Percentiles rank a stretch among this genome's conserved stretches.
Conservation (phyloP, 2,888 invertebrate species). For the Xanthia togata region DNA sequence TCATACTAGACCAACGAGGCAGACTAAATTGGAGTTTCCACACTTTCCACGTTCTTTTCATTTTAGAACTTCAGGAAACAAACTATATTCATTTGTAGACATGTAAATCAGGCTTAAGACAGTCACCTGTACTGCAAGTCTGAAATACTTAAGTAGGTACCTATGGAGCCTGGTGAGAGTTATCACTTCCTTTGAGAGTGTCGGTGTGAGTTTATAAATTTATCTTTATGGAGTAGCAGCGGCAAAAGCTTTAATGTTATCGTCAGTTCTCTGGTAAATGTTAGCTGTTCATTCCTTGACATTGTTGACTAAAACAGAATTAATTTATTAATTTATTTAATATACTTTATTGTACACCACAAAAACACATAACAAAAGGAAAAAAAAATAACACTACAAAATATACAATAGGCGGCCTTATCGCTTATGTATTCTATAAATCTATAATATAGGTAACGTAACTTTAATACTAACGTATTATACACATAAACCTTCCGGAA, state of each 20-base stretch:
- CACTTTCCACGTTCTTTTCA: background rate
- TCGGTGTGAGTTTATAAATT: conserved; percentile 22
- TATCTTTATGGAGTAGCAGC: conserved; percentile 11
- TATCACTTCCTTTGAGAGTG: conserved; percentile 37
- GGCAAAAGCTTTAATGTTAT: conserved; percentile 1
- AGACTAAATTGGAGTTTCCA: no score
- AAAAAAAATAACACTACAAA: no score
- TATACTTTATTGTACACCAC: no score
- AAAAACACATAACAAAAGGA: no score
- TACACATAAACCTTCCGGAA: no score
- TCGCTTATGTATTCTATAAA: no score
- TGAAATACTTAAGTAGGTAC: background rate
- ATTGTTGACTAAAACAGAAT: background rate
- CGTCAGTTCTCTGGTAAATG: background rate
- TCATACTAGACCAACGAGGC: no score
- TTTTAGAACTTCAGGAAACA: background rate
- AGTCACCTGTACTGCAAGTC: background rate
- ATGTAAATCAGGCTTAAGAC: conserved; percentile 15
- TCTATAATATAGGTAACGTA: no score
- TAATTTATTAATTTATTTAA: background rate
- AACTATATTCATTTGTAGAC: background rate
- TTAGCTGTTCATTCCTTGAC: background rate
- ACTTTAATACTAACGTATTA: no score
- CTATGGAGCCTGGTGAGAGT: conserved; percentile 19
- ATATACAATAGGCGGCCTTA: no score